Base-by-base conservation (phyloP, 2,888 invertebrate genomes). In the Flabesymbios commensalis region DNA sequence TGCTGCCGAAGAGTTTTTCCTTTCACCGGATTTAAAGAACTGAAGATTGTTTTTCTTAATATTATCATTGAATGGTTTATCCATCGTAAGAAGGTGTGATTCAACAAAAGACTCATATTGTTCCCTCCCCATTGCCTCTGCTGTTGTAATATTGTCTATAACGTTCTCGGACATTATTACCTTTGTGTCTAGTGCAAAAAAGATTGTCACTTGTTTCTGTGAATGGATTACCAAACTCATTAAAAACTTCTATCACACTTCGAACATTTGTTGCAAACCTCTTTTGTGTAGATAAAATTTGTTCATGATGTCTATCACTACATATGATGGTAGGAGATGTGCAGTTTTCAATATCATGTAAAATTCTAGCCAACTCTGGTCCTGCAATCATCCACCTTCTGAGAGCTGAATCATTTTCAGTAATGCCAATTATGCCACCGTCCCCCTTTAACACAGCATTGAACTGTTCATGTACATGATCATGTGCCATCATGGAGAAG, bases 391-490 rank as follows among this genome's bases (percentile, higher is more conserved):
- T 45, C 45, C 45, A 45, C 7, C 45, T 14, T 24, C 45, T 45
- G 7, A 45, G 22, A 24, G 45, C 45, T 45, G 51, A 51, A 17
- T 28, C 31, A 51, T 28, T 51, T n/a, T 54, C 51, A 17, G 51
- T 51, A 7, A 51, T 51, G 7, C 51, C 51, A 28, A 51, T 28
- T 33, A 28, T 19, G 10, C 51, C 51, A 10, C 51, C 54, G n/a
- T 54, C 54, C 14, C 54, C 45, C 28, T 54, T 54, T 24, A 54
- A 7, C 43, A 42, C 19, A 22, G 36, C 54, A 17, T 54, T 54
- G 5, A 49, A 24, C 28, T 54, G 54, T 26, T 54, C 54, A 26
- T 54, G 54, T 19, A 43, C 45, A 17, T 54, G 54, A 45, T 54
- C 54, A 19, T 42, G 36, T 19, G 54, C 54, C 17, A 54, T 17